Conservation (phyloP, 1,140 invertebrate species). For the Manduca sexta region DNA sequence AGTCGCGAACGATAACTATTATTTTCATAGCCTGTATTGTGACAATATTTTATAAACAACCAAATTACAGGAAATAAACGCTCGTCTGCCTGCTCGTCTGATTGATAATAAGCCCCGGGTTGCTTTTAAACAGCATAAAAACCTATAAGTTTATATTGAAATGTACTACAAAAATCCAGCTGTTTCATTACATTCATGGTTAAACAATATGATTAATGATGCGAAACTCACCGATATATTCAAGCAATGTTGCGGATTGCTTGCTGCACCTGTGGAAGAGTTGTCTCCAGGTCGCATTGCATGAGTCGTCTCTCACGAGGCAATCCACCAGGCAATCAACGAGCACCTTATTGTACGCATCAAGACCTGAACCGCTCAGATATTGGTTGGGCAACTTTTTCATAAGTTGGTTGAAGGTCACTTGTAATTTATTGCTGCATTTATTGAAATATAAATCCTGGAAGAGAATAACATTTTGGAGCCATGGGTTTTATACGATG, state of each 20-base stretch:
- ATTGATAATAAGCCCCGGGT: too few species aligned
- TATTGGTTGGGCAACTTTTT: conserved; percentile 66
- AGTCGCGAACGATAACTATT: too few species aligned
- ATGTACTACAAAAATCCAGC: too few species aligned
- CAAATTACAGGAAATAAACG: too few species aligned
- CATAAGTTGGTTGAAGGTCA: conserved; percentile 63
- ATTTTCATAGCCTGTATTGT: too few species aligned
- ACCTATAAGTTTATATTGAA: too few species aligned
- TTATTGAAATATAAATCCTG: conserved; percentile 63
- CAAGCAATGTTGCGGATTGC: conserved; percentile 56
- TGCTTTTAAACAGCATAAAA: too few species aligned
- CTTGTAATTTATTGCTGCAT: conserved; percentile 61
- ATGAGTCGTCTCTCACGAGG: conserved; percentile 48
- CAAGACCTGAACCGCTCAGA: conserved; percentile 37
- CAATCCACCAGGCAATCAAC: conserved; percentile 53
- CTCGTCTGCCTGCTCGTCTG: too few species aligned
- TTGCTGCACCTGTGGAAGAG: conserved; percentile 58
- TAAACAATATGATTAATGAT: conserved; percentile 4
- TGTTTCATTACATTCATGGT: too few species aligned
- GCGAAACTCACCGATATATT: conserved; percentile 51
- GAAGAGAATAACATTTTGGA: conserved; percentile 15
- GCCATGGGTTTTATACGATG: too few species aligned
- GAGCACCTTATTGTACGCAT: conserved; percentile 47
- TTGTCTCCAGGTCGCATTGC: conserved; percentile 61
- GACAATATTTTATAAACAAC: too few species aligned